Percentiles rank a stretch among this genome's conserved stretches.
These are phyloP conservation scores for Zootoca vivipara DNA, from an alignment of 2,113 vertebrate species.

Conservation along the genomic window DNA sequence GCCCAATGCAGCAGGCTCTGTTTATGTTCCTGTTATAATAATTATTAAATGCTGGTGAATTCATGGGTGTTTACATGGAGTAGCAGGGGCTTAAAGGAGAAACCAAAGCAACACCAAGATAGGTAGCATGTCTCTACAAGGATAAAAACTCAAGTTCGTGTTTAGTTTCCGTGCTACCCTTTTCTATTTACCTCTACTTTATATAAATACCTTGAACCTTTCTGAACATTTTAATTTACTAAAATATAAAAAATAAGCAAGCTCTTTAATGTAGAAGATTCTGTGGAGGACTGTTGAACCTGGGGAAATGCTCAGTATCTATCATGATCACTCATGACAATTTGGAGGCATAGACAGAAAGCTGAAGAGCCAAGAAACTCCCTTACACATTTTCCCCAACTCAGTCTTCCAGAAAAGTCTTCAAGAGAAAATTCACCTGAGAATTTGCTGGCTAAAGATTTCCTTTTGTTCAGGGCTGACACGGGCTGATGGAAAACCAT, in stretches of 20 bases:
- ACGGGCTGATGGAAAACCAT: conserved; percentile 90
- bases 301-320: neutral
- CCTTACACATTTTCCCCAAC: neutral
- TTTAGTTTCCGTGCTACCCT: neutral
- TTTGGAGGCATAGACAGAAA: neutral
- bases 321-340: neutral
- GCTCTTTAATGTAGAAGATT: neutral
- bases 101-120: neutral
- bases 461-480: conserved; percentile 92
- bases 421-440: conserved; percentile 79
- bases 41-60: too few species aligned
- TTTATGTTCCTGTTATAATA: too few species aligned
- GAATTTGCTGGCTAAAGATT: conserved; percentile 96
- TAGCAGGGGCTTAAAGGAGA: neutral
- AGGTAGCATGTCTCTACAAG: neutral
- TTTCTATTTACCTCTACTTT: neutral
- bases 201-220: neutral
- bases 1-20: too few species aligned
- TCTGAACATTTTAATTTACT: neutral
- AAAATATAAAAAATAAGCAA: neutral
- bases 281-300: neutral
- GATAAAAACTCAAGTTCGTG: neutral
- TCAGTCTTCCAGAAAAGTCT: neutral
- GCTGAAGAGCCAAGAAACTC: neutral
- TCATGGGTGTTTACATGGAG: neutral